phyloP scores from a whole-genome alignment of 2,113 vertebrate genomes.

The Egretta garzetta region DNA sequence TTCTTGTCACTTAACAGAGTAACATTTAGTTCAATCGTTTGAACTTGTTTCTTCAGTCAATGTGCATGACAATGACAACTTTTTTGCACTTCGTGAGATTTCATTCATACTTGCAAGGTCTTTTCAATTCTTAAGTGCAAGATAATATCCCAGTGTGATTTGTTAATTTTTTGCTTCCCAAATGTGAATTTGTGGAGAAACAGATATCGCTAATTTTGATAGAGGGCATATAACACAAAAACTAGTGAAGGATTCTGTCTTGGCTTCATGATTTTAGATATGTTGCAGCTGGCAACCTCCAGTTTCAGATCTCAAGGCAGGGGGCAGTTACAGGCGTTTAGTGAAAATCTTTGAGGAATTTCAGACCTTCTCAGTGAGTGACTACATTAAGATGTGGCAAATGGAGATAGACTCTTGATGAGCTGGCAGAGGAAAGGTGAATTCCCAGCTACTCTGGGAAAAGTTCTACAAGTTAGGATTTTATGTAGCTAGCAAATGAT shows the following conservation, averaged over 20 bases:
- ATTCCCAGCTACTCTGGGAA: neutral
- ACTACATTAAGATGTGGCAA: neutral
- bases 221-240: neutral
- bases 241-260: neutral
- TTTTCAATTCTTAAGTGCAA: neutral
- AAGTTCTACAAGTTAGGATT: neutral
- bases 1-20: neutral
- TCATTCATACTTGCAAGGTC: neutral
- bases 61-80: neutral
- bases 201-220: neutral
- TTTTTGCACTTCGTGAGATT: neutral
- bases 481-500: neutral
- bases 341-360: neutral
- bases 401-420: neutral
- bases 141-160: neutral
- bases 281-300: neutral
- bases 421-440: neutral
- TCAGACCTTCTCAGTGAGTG: neutral
- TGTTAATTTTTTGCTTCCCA: neutral
- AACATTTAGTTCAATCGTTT: neutral
- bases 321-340: neutral
- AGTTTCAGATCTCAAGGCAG: neutral
- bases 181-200: neutral
- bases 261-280: neutral
- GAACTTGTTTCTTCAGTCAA: neutral